Base-by-base conservation (phyloP, 2,797 vertebrate species). In the Enteromius treurensis region DNA sequence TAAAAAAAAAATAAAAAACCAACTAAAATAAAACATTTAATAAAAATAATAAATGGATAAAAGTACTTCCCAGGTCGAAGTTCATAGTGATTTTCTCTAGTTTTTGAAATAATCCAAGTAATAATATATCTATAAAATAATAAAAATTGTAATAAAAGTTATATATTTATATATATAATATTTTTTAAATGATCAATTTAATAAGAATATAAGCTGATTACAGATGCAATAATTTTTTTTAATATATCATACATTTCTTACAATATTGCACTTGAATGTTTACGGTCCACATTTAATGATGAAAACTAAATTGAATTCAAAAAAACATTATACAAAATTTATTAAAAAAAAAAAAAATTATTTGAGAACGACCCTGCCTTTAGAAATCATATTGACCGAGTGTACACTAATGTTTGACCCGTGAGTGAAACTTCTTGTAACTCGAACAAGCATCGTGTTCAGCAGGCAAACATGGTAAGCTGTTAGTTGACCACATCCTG, bases 401-500 rank as follows among this genome's bases (percentile, higher is more conserved):
- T 23, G 7, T 23, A 55, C 2, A 29, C 14, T 21, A 64, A 64
- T 2, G 5, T 45, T 37, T 77, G 17, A 10, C 4, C n/a, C 5
- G 53, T 47, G 75, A 77, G 53, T 34, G 29, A 60, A 58, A 42
- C 74, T 34, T 26, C 26, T 60, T 83, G 55, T 21, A 70, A 32
- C 80, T 49, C 26, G 77, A 65, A 77, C 4, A 23, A 53, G 34
- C n/a, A 14, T 60, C 23, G 17, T 32, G 77, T 80, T 34, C 55
- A 51, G 32, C 49, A 64, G 40, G 37, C 62, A 55, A 77, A 62
- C 55, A 79, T 6, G 19, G n/a, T 49, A 45, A 17, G 47, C 79
- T 82, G 73, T 77, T 75, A 34, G 60, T n/a, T 60, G 65, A 80
- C 85, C 86, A 81, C 85, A 79, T 78, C 75, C 80, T 86, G 86